A percentile compares a stretch with the other conserved stretches of the same genome.
These are phyloP conservation scores for Bujurquina vittata DNA, from an alignment of 2,113 vertebrate genomes.

Conservation along the genomic window DNA sequence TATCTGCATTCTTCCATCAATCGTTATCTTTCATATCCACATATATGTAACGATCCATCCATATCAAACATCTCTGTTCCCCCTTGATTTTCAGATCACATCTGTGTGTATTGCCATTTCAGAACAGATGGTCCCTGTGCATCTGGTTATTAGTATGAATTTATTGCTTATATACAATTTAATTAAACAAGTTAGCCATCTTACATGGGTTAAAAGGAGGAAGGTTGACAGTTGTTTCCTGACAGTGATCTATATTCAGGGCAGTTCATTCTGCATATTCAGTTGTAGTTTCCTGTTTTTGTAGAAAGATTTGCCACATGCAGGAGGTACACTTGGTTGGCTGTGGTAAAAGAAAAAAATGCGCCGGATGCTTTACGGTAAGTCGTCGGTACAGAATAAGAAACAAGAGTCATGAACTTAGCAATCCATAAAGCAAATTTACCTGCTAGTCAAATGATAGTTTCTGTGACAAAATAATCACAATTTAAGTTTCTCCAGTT, in stretches of 20 bases:
- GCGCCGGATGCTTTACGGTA: background rate
- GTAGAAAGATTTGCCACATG: background rate
- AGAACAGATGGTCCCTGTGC: conserved; percentile 64
- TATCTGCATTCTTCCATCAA: conserved; percentile 56
- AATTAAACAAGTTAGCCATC: conserved; percentile 76
- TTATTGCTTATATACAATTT: conserved; percentile 60
- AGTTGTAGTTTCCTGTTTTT: background rate
- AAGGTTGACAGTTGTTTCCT: conserved; percentile 31
- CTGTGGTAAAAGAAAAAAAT: background rate
- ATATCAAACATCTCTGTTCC: conserved; percentile 58
- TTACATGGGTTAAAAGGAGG: conserved; percentile 42
- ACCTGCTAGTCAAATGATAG: background rate
- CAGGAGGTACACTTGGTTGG: background rate
- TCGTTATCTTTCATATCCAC: conserved; percentile 45
- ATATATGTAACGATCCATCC: conserved; percentile 52
- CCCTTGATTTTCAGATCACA: conserved; percentile 54
- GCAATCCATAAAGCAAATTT: background rate
- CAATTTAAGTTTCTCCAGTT: background rate
- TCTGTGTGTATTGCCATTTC: conserved; percentile 54
- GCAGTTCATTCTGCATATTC: background rate
- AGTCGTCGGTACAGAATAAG: background rate
- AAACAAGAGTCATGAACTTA: background rate
- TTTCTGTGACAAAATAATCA: background rate
- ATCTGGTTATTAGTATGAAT: conserved; percentile 64
- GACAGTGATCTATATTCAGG: conserved; percentile 24